Percentiles rank a stretch among this genome's conserved stretches.
phyloP scores from a whole-genome alignment of 92 coral and sea anemone species.

The Palythoa heliodiscus region DNA sequence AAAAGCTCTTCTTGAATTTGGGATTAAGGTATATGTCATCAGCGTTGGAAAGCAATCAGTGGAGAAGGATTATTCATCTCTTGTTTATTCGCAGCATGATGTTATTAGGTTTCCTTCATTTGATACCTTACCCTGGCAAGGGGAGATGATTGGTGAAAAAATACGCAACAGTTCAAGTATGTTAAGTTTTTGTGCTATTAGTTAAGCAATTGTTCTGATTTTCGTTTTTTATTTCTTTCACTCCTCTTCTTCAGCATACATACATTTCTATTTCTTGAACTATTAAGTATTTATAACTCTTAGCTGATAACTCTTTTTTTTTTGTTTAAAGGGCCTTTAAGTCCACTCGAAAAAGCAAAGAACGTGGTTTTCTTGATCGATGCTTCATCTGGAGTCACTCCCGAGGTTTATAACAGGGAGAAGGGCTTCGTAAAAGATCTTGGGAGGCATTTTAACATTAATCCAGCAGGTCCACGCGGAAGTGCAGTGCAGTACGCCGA shows the following conservation, averaged over 20 bases:
- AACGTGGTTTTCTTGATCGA: slow-evolving; percentile 74
- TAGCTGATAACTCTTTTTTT: too few species aligned
- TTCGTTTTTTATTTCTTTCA: neutral
- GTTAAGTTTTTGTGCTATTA: neutral
- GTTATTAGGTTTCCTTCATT: slow-evolving; percentile 18
- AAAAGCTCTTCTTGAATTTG: slow-evolving; percentile 41
- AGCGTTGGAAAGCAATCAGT: slow-evolving; percentile 43
- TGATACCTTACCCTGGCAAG: slow-evolving; percentile 32
- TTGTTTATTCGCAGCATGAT: slow-evolving; percentile 14
- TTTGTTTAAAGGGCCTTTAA: slow-evolving; percentile 15
- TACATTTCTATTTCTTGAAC: too few species aligned
- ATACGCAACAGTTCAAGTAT: slow-evolving; percentile 42
- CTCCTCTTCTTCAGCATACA: too few species aligned
- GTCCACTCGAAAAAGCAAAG: slow-evolving; percentile 21
- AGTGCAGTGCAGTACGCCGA: slow-evolving; percentile 37
- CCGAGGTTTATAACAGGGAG: slow-evolving; percentile 47
- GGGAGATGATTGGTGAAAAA: slow-evolving; percentile 9
- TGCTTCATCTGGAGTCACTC: slow-evolving; percentile 65
- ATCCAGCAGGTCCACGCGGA: slow-evolving; percentile 44
- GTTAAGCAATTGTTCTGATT: too few species aligned
- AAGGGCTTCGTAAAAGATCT: slow-evolving; percentile 66
- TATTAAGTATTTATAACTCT: too few species aligned
- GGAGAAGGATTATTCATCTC: slow-evolving; percentile 11
- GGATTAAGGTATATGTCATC: slow-evolving; percentile 50
- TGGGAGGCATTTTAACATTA: slow-evolving; percentile 28